These are phyloP conservation scores for Cherax destructor DNA, from an alignment of 1,140 invertebrate species.

Conservation along the genomic window DNA sequence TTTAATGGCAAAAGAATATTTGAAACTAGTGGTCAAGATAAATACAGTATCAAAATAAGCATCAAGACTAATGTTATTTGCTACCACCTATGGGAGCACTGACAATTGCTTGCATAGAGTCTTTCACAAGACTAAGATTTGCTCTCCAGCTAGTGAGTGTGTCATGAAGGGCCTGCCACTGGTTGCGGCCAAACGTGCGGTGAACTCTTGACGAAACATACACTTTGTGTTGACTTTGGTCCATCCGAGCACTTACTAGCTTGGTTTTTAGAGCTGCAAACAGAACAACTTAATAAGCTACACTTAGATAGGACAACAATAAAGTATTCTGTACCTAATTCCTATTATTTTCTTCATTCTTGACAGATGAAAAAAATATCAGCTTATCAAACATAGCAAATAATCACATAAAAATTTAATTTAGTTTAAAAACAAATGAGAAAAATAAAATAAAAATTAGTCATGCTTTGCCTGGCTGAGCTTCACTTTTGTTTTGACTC, in stretches of 20 bases:
- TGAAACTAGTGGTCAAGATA: no score
- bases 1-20: no score
- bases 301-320: background rate
- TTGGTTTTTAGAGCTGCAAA: conserved; percentile 93
- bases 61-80: background rate
- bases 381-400: no score
- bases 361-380: no score
- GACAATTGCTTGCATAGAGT: conserved; percentile 81
- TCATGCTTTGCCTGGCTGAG: no score
- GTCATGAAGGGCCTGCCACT: conserved; percentile 93
- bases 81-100: conserved; percentile 68
- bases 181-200: conserved; percentile 92
- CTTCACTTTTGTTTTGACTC: no score
- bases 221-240: conserved; percentile 90
- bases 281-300: background rate
- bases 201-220: conserved; percentile 95
- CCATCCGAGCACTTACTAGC: conserved; percentile 93
- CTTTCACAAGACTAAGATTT: conserved; percentile 83
- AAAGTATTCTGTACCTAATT: no score
- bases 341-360: no score
- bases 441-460: no score
- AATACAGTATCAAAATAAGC: background rate
- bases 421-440: no score
- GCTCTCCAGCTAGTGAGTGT: conserved; percentile 90
- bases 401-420: no score